Conservation (phyloP, 2,797 vertebrate species). For the Pseudocheirus occidentalis region DNA sequence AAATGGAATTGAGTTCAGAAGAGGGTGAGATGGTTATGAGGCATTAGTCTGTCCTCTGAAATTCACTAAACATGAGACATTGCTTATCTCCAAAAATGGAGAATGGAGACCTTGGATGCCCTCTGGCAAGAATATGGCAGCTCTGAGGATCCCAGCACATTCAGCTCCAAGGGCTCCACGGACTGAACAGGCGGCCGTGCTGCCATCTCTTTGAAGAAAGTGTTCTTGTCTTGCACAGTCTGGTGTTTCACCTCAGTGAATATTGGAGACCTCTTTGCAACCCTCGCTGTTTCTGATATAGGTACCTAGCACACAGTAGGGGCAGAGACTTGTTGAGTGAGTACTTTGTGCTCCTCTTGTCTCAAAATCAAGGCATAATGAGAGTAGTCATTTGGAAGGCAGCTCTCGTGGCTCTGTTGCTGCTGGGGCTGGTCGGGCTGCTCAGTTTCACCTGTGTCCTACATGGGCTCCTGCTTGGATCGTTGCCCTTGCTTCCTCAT, state of each 20-base stretch:
- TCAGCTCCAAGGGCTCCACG: background rate
- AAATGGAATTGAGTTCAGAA: background rate
- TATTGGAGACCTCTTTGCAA: background rate
- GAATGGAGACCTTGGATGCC: background rate
- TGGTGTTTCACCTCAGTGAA: background rate
- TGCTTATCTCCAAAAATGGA: background rate
- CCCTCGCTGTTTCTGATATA: background rate
- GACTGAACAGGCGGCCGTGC: background rate
- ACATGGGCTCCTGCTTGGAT: background rate
- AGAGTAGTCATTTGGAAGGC: background rate
- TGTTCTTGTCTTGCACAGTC: background rate
- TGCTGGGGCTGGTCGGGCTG: background rate
- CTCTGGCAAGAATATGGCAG: background rate
- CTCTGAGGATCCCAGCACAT: background rate
- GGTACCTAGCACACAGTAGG: background rate
- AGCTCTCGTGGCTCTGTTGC: background rate
- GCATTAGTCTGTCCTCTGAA: background rate
- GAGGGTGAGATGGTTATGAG: background rate
- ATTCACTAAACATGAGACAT: background rate
- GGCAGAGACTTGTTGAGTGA: background rate
- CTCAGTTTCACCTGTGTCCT: background rate
- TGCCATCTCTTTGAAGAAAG: background rate
- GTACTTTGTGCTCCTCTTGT: background rate
- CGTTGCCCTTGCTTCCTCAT: background rate
- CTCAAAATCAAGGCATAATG: constrained; percentile 4